Conservation (phyloP, 2,888 invertebrate genomes). For the Branchipolynoe longqiensis region DNA sequence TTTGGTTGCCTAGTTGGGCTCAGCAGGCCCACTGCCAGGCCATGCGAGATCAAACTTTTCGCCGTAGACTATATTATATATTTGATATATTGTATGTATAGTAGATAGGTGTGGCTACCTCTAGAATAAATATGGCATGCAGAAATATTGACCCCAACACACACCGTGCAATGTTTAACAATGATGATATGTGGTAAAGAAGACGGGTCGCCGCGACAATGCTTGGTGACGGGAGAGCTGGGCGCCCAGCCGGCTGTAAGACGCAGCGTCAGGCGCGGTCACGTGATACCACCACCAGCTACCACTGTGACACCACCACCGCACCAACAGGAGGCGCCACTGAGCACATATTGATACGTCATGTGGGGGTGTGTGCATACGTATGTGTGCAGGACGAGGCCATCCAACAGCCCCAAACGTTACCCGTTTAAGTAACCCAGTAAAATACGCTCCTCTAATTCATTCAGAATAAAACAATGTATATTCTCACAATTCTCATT, state of each 20-base stretch:
- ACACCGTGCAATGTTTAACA: conserved; percentile 46
- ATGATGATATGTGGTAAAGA: not conserved
- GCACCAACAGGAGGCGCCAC: not conserved
- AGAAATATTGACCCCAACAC: conserved; percentile 42
- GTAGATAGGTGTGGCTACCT: conserved; percentile 23
- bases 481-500: too few relatives aligned
- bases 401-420: not conserved
- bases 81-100: conserved; percentile 24
- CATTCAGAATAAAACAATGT: too few relatives aligned
- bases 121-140: conserved; percentile 50
- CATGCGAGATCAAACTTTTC: conserved; percentile 41
- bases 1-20: conserved; percentile 45
- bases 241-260: not conserved
- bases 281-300: not conserved
- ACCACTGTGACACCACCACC: conserved; percentile 5
- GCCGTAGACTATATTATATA: conserved; percentile 22
- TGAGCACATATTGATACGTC: not conserved
- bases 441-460: too few relatives aligned
- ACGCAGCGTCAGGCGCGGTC: not conserved
- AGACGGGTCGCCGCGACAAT: not conserved
- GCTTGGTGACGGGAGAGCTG: not conserved
- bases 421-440: not conserved
- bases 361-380: not conserved
- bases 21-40: conserved; percentile 41
- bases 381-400: not conserved